Percentiles rank a stretch among this genome's conserved stretches.
phyloP scores from a whole-genome alignment of 1,140 invertebrate genomes.

The Neoseiulus cucumeris region DNA sequence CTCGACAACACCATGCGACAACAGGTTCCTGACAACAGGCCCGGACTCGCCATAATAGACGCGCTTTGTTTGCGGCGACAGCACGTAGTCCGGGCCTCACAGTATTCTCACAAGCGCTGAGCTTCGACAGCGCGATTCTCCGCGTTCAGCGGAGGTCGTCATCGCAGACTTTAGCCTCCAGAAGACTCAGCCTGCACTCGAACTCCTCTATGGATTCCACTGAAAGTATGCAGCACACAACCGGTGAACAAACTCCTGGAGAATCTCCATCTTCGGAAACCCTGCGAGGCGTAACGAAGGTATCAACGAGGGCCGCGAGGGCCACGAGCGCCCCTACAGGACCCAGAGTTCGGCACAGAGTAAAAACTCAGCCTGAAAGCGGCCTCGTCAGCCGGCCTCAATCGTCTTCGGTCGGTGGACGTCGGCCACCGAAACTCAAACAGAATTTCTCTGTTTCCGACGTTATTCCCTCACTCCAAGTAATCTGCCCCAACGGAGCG shows the following conservation, averaged over 20 bases:
- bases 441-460: background rate
- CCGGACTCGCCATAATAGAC: background rate
- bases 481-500: background rate
- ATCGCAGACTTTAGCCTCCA: background rate
- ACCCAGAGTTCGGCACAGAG: background rate
- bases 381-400: background rate
- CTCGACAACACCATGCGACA: background rate
- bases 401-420: background rate
- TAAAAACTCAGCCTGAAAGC: background rate
- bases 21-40: constrained; percentile 2
- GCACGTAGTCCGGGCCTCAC: background rate
- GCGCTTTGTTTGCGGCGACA: background rate
- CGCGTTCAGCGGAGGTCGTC: background rate
- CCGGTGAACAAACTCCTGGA: background rate
- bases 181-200: background rate
- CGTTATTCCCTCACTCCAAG: background rate
- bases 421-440: background rate
- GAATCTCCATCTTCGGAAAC: background rate
- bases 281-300: background rate
- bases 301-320: background rate
- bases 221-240: background rate
- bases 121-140: background rate
- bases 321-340: background rate
- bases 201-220: background rate
- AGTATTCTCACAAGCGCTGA: background rate